Base-by-base conservation (phyloP, 1,140 invertebrate genomes). In the Drosophila pandora region DNA sequence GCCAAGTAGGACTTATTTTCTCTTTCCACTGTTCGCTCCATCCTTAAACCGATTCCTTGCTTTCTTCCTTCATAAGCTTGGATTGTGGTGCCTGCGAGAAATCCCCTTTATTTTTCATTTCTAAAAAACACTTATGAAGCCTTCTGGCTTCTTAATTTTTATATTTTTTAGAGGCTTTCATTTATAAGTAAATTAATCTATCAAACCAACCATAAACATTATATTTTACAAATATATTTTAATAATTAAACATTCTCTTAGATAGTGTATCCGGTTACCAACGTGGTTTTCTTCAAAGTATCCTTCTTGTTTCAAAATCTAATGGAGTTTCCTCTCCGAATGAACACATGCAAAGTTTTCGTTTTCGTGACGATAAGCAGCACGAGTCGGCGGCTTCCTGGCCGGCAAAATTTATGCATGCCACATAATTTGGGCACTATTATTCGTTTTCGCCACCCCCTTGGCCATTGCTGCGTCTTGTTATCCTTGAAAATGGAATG, bases 361-460 rank as follows among this genome's bases (percentile, higher is more conserved):
- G 61, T 76, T 68, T 81, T 68, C 76, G 76, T 84, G 64, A 60
- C 77, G 81, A 85, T 85, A 85, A 85, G 81, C 75, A 77, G 82
- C 61, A 79, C 62, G 80, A 84, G 80, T 76, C 76, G 71, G 59
- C 63, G 76, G 76, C 60, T 84, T 84, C 80, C 80, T 84, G 80
- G 76, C 72, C 73, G 60, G 58, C 63, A 78, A 81, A 85, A 85
- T 85, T 85, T 85, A 85, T 85, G 81, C 81, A 87, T 78, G 81
- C 77, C 72, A 85, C 81, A 85, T 85, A 87, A 78, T 85, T 85
- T 78, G 82, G 82, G 61, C 74, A 78, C 81, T 85, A 78, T 87
- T 78, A 84, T 75, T 77, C 77, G 75, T 75, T 59, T 60, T 41
- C 2, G 30, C 59, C 28, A n/a, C 10, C 28, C 23, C 2, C 41